Evolutionary conservation across 1,140 invertebrate species (phyloP), one percentile per base, ranked within the genome.

Genomic region (Zaprionus davidi): DNA sequence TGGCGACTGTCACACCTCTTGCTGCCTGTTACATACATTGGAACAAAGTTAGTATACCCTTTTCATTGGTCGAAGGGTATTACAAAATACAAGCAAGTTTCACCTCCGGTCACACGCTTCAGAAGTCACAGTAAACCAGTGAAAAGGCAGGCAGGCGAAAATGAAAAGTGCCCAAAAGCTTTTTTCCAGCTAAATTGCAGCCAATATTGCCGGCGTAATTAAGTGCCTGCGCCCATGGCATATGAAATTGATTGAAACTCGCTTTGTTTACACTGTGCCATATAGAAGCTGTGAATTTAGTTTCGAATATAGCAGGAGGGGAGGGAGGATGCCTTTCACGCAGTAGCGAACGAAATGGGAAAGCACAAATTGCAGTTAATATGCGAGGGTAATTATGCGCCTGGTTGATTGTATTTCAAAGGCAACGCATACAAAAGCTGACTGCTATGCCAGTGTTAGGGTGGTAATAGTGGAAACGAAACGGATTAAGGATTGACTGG

Each of bases 31-130:
- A 26, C 24, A 26, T 5, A 26, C 24, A 26, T 26, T 4, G 4
- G 24, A 0, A 26, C 24, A 26, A 26, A 26, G 24, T 26, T 5
- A 26, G 24, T 5, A 26, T 26, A 26, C 24, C 24, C 24, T 26
- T 5, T 26, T 0, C 24, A 26, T 26, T 26, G 4, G 24, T 26
- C 3, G 24, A 26, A 34, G 31, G 7, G 28, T 31, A 31, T 31
- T 9, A 41, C 13, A 41, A 41, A 3, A n/a, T 2, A 5, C 15
- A 41, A 17, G 2, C 41, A 86, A 88, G 83, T 87, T 87, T 87
- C 83, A 88, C 83, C 83, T 87, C 83, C 83, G 83, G 83, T 88
- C 83, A 87, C 81, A 87, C 84, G 83, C 83, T 88, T 80, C 80
- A 87, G 73, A 74, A 88, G 80, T 83, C 73, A 88, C 74, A 82